Evolutionary conservation across 2,113 vertebrate species (phyloP).

Genomic region (Ibidorhyncha struthersii): DNA sequence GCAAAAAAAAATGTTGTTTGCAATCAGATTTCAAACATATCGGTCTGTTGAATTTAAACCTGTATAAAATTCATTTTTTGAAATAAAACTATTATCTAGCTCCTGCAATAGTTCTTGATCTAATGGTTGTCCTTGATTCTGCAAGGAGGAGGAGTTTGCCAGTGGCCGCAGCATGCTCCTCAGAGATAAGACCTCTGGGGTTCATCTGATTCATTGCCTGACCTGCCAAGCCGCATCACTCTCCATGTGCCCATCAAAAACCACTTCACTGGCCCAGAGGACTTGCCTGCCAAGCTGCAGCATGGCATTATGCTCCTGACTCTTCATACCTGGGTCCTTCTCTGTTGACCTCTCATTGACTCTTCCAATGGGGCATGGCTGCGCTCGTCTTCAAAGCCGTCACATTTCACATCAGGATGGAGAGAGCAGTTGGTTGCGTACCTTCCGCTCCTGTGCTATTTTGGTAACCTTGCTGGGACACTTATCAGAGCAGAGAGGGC

Average conservation of each 20-base stretch:
- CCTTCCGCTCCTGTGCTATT: not conserved
- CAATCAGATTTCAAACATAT: not conserved
- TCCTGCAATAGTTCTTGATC: not conserved
- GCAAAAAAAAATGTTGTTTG: not conserved
- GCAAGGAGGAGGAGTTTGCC: not conserved
- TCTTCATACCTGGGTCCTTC: not conserved
- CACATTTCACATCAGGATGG: not conserved
- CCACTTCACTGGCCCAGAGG: not conserved
- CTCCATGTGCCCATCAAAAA: not conserved
- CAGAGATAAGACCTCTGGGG: not conserved
- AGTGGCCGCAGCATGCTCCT: fast-evolving
- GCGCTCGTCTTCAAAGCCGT: fast-evolving
- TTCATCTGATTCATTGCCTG: not conserved
- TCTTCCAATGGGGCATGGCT: not conserved
- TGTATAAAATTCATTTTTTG: not conserved
- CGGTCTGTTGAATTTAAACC: not conserved
- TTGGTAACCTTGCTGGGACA: not conserved
- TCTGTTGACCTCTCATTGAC: not conserved
- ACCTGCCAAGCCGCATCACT: not conserved
- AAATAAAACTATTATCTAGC: not conserved
- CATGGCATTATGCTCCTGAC: fast-evolving
- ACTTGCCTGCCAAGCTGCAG: not conserved
- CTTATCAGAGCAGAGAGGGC: not conserved
- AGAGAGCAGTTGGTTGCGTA: not conserved
- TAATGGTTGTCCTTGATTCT: not conserved